Base-by-base conservation (phyloP, 1,140 invertebrate species). In the Acromyrmex heyeri region DNA sequence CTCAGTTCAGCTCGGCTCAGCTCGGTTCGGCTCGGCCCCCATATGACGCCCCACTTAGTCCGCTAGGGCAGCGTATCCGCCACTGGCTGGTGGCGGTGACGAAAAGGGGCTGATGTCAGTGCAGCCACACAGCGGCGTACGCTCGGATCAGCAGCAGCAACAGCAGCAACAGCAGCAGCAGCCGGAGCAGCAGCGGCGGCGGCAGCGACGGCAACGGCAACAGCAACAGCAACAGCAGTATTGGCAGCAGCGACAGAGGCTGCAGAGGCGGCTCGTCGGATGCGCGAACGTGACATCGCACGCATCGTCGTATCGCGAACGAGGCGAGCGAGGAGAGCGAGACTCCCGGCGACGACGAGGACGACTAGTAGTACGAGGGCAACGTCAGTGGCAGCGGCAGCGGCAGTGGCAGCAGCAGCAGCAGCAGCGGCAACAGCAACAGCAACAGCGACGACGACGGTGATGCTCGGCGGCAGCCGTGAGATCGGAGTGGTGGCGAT, bases 41-140 rank as follows among this genome's bases (percentile, higher is more conserved):
- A 67, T 55, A 81, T 81, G 88, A 88, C 64, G 79, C 79, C 79
- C 79, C 79, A 83, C 79, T 83, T 83, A 73, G 69, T 69, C 55
- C 69, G 79, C 55, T 73, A 83, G 79, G 79, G 48, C 67, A 83
- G 79, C 79, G 79, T 55, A 73, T 75, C 76, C 88, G 88, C 81
- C 87, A 89, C 88, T 90, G 86, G 75, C 64, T 76, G 90, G 67
- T 78, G 86, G 85, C 73, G 90, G 86, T 90, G 91, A 87, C 87
- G 88, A 89, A 72, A 73, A 89, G 86, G 86, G 88, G 89, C 91
- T 89, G 91, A 90, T 88, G 87, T 86, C 89, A 90, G 92, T 91
- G 92, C 91, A 91, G 91, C 92, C 92, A 89, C 93, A 92, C 91
- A 91, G 91, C 92, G 92, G 90, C 86, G 61, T 72, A 72, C 91